A percentile compares a stretch with the other conserved stretches of the same genome.
These are phyloP conservation scores for Ciconia maguari DNA, from an alignment of 2,113 vertebrate species.

Conservation along the genomic window DNA sequence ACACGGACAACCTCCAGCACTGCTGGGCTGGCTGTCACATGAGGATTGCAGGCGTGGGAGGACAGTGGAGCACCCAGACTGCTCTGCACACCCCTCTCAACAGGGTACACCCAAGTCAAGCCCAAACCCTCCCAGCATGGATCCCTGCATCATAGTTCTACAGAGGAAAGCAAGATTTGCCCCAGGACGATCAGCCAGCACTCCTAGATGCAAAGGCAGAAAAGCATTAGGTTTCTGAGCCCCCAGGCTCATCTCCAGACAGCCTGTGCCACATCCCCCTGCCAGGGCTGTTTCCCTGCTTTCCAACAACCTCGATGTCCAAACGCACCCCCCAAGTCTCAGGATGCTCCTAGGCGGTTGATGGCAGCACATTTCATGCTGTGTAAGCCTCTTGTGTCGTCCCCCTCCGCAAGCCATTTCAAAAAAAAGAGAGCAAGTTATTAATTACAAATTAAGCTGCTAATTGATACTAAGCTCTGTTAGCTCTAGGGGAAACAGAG, in stretches of 20 bases:
- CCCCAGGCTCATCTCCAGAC: background rate
- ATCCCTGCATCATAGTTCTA: background rate
- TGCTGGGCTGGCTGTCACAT: background rate
- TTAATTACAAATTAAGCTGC: conserved; percentile 25
- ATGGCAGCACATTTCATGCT: fast-evolving
- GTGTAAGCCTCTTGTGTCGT: background rate
- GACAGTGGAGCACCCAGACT: background rate
- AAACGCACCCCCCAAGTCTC: background rate
- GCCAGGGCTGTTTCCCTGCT: background rate
- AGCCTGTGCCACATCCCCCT: background rate
- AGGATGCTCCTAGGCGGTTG: background rate
- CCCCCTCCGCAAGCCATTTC: background rate
- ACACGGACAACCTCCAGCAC: background rate
- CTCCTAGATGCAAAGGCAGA: background rate
- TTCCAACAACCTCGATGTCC: background rate
- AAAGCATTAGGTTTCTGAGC: background rate
- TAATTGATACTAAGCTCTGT: background rate
- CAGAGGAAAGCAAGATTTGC: background rate
- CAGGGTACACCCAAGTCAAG: background rate
- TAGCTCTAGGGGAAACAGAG: background rate
- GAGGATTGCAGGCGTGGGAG: fast-evolving
- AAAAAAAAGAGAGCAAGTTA: background rate
- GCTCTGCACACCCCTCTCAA: background rate
- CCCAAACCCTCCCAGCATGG: background rate
- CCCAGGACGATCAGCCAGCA: background rate